phyloP scores from a whole-genome alignment of 2,113 vertebrate genomes.

The Prochilodus magdalenae region DNA sequence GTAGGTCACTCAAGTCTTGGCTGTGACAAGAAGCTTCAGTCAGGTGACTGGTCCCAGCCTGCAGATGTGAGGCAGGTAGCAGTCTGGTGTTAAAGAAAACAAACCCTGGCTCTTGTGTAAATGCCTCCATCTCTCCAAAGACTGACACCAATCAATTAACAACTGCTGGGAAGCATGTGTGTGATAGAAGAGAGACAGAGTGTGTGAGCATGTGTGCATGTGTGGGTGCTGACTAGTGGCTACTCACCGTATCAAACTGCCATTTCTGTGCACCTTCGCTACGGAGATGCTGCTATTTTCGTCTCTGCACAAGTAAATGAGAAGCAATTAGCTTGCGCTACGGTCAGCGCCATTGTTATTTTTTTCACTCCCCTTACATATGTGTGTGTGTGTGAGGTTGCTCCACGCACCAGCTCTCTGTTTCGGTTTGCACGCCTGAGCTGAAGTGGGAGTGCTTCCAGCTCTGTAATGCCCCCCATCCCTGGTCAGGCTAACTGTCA shows the following conservation, averaged over 20 bases:
- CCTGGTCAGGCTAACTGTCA: slow-evolving; percentile 28
- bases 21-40: slow-evolving; percentile 55
- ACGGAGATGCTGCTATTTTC: slow-evolving; percentile 79
- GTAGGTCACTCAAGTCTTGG: slow-evolving; percentile 52
- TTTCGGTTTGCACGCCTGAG: neutral
- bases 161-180: slow-evolving; percentile 57
- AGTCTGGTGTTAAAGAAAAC: slow-evolving; percentile 77
- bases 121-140: slow-evolving; percentile 68
- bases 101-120: slow-evolving; percentile 76
- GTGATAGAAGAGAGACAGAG: slow-evolving; percentile 21
- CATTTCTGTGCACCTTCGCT: slow-evolving; percentile 69
- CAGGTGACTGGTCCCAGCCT: slow-evolving; percentile 62
- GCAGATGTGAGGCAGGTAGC: slow-evolving; percentile 79
- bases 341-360: slow-evolving; percentile 75
- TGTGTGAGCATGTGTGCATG: slow-evolving; percentile 40
- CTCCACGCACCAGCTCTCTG: neutral
- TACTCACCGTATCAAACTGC: slow-evolving; percentile 68
- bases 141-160: slow-evolving; percentile 73
- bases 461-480: neutral
- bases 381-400: slow-evolving; percentile 4
- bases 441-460: neutral
- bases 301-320: slow-evolving; percentile 74
- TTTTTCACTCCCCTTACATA: slow-evolving; percentile 68
- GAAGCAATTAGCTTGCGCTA: slow-evolving; percentile 82
- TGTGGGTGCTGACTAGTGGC: slow-evolving; percentile 54